A percentile compares a stretch with the other conserved stretches of the same genome.
Evolutionary conservation across 2,113 vertebrate species (phyloP).

Genomic region (Oophaga pumilio): DNA sequence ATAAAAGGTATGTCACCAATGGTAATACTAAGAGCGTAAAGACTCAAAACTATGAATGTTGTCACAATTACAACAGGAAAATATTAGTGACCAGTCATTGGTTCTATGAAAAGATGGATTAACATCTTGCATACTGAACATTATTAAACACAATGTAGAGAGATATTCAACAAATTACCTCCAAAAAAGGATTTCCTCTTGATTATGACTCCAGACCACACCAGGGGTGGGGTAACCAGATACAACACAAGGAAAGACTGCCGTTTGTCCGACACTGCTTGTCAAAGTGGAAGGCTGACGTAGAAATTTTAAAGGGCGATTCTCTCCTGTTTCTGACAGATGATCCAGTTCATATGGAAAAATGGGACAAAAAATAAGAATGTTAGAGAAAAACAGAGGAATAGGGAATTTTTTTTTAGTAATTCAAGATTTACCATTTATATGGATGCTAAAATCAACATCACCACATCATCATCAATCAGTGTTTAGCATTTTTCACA

Average conservation of each 20-base stretch:
- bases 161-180: slow-evolving; percentile 72
- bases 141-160: not conserved
- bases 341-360: not conserved
- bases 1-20: too few relatives aligned
- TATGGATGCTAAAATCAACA: not conserved
- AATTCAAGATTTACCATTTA: not conserved
- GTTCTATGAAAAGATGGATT: not conserved
- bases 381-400: not conserved
- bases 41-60: not conserved
- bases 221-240: slow-evolving; percentile 74
- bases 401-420: not conserved
- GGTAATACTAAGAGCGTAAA: too few relatives aligned
- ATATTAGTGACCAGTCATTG: not conserved
- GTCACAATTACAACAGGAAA: not conserved
- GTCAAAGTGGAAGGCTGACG: slow-evolving; percentile 73
- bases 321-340: slow-evolving; percentile 23
- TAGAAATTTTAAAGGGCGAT: slow-evolving; percentile 73
- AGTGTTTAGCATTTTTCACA: not conserved
- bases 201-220: slow-evolving; percentile 79
- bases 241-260: slow-evolving; percentile 81
- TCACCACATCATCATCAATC: not conserved
- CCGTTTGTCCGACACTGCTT: slow-evolving; percentile 74
- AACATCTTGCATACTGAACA: not conserved
- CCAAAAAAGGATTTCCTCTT: slow-evolving; percentile 75
- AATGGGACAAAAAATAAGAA: not conserved